Conservation (phyloP, 2,797 vertebrate genomes). For the Geotrypetes seraphini region DNA sequence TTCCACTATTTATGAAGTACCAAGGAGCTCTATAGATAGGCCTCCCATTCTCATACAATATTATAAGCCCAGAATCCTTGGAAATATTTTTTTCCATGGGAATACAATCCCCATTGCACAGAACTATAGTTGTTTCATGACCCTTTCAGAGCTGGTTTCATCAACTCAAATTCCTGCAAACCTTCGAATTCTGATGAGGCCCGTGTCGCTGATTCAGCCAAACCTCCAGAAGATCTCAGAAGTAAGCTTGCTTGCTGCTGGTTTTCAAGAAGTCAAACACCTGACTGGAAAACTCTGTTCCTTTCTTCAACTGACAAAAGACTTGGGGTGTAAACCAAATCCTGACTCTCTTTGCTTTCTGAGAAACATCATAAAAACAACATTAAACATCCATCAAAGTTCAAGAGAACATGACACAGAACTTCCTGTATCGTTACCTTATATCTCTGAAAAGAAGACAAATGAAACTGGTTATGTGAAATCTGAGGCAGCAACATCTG, state of each 20-base stretch:
- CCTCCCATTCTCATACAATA: too few species aligned
- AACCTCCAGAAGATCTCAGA: slow-evolving; percentile 57
- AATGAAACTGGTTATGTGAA: too few species aligned
- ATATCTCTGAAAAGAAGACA: too few species aligned
- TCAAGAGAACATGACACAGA: background rate
- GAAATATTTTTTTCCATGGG: slow-evolving; percentile 46
- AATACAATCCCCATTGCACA: slow-evolving; percentile 35
- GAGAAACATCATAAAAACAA: slow-evolving; percentile 47
- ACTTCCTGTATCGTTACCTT: too few species aligned
- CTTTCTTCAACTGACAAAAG: slow-evolving; percentile 54
- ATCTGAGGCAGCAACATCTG: too few species aligned
- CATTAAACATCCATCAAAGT: slow-evolving; percentile 7
- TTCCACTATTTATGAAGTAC: too few species aligned
- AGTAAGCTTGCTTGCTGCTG: slow-evolving; percentile 56
- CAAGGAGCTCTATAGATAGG: too few species aligned
- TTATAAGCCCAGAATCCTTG: slow-evolving; percentile 8
- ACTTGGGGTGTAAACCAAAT: slow-evolving; percentile 45
- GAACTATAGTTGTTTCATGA: slow-evolving; percentile 63
- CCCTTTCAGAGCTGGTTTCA: slow-evolving; percentile 18
- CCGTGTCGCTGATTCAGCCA: slow-evolving; percentile 55
- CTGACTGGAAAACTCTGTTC: slow-evolving; percentile 53
- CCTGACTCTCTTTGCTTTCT: slow-evolving; percentile 49
- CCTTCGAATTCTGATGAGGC: slow-evolving; percentile 54
- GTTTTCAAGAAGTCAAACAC: slow-evolving; percentile 54
- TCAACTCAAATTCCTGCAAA: slow-evolving; percentile 44